phyloP scores from a whole-genome alignment of 2,797 vertebrate species.

The Micromesistius poutassou region DNA sequence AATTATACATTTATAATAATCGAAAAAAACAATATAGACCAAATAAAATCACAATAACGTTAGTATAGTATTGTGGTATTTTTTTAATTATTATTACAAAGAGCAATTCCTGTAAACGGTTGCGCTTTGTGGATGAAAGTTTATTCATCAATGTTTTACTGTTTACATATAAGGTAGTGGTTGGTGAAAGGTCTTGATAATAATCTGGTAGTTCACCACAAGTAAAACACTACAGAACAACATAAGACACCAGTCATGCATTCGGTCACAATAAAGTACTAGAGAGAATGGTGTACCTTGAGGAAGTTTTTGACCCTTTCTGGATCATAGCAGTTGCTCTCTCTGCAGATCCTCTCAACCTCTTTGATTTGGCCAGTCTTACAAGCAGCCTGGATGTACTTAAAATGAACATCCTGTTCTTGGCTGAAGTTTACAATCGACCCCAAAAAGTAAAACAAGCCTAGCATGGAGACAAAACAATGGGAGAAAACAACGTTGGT shows the following conservation, averaged over 20 bases:
- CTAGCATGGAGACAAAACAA: constrained; percentile 45
- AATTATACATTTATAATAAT: no score
- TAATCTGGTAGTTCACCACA: no score
- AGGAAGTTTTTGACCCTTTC: constrained; percentile 86
- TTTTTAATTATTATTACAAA: no score
- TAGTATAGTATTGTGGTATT: no score
- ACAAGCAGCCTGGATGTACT: constrained; percentile 87
- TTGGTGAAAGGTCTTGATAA: no score
- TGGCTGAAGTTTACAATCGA: constrained; percentile 92
- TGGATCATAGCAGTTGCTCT: constrained; percentile 85
- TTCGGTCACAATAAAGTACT: not conserved
- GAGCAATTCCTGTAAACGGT: no score
- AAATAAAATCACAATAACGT: no score
- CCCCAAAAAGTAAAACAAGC: constrained; percentile 88
- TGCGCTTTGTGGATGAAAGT: no score
- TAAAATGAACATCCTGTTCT: constrained; percentile 87
- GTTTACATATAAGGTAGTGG: no score
- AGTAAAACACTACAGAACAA: no score
- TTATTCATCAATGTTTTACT: no score
- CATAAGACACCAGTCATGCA: not conserved
- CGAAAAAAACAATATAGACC: no score
- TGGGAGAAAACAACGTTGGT: not conserved
- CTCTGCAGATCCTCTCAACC: constrained; percentile 83
- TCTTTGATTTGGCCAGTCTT: constrained; percentile 88
- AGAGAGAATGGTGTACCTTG: constrained; percentile 63